Evolutionary conservation across 2,113 vertebrate genomes (phyloP), one percentile per base, ranked within the genome.

Genomic region (Anolis carolinensis): DNA sequence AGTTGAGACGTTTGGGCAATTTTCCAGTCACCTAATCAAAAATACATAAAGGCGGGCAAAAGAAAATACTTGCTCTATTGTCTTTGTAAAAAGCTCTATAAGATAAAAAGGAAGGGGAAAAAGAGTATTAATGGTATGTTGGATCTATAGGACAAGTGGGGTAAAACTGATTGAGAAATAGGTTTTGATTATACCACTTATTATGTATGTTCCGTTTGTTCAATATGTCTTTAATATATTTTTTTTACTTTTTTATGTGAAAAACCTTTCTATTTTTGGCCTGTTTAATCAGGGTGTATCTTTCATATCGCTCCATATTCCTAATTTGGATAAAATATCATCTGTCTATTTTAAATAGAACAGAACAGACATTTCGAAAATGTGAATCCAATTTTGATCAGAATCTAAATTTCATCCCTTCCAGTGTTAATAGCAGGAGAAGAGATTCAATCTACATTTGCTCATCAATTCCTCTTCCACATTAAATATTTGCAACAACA

Each of bases 41-140:
- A 90, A 85, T 89, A 71, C 77, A 80, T 55, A 30, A 65, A 88
- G 82, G 86, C 36, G 10, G 27, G 72, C 32, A 70, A 83, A 73
- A 39, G 25, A 34, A 39, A 72, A 59, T 5, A 30, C 30, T 63
- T 67, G 18, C 74, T 59, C 52, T 71, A 16, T 18, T 73, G 70
- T 18, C 0, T 72, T 70, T 27, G 11, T 62, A 16, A 27, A 62
- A 62, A 32, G n/a, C 0, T 32, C 32, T 71, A 34, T 34, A 79
- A 34, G 62, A 62, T 10, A 44, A 74, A 3, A 75, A 48, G 63
- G 5, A 25, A 27, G 14, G 1, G 27, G 7, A 30, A 9, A 30
- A 21, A 65, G 23, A 39, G 23, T 74, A 72, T 34, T 30, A 50
- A 27, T 25, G 32, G 21, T 73, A 39, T 73, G 36, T 25, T 44